Percentiles rank a stretch among this genome's conserved stretches.
phyloP scores from a whole-genome alignment of 2,797 vertebrate species.

The Fistularia commersonii region DNA sequence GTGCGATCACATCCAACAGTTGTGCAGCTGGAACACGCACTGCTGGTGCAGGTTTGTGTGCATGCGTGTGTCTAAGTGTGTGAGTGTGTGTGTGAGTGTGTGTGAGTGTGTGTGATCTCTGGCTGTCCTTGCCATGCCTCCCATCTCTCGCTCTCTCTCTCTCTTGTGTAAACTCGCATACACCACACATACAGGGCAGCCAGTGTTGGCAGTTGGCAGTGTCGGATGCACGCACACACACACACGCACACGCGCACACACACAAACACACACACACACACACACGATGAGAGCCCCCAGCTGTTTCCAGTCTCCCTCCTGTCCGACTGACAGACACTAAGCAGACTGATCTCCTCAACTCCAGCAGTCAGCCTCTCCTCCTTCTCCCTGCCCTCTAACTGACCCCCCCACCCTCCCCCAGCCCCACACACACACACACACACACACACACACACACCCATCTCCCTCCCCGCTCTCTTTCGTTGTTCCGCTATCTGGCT shows the following conservation, averaged over 20 bases:
- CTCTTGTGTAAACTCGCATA: constrained; percentile 41
- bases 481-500: background rate
- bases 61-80: constrained; percentile 13
- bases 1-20: constrained; percentile 46
- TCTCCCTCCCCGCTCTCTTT: constrained; percentile 6
- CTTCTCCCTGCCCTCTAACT: constrained; percentile 18
- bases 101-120: constrained; percentile 47
- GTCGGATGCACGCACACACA: too few species aligned
- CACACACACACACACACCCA: background rate
- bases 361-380: constrained; percentile 39
- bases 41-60: constrained; percentile 26
- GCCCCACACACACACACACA: too few species aligned
- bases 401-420: constrained; percentile 6
- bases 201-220: constrained; percentile 37
- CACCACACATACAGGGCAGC: constrained; percentile 37
- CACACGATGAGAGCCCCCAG: constrained; percentile 46
- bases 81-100: constrained; percentile 8
- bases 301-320: constrained; percentile 56
- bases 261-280: too few species aligned
- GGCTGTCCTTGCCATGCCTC: constrained; percentile 48
- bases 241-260: too few species aligned
- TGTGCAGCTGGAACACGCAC: constrained; percentile 35
- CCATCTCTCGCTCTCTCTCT: constrained; percentile 16
- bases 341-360: constrained; percentile 62
- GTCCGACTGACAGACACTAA: constrained; percentile 63